phyloP scores from a whole-genome alignment of 2,888 invertebrate genomes.

The Choristoneura rosaceana region DNA sequence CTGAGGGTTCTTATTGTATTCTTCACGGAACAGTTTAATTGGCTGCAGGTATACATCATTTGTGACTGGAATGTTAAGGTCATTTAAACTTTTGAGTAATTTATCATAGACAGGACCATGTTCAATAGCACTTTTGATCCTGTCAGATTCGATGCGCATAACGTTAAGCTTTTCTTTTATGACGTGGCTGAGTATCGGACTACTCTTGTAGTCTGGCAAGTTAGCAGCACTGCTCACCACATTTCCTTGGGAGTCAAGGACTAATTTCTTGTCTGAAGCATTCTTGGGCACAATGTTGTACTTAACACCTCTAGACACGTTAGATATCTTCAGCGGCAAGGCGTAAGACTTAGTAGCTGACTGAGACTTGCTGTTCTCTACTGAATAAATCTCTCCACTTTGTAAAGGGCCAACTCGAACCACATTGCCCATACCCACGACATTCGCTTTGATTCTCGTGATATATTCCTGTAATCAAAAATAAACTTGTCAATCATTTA shows the following conservation, averaged over 20 bases:
- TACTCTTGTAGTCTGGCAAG: conserved; percentile 78
- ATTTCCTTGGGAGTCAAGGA: conserved; percentile 78
- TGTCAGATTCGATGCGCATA: conserved; percentile 83
- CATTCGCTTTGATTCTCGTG: conserved; percentile 87
- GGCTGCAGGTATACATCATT: conserved; percentile 85
- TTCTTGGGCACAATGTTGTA: conserved; percentile 82
- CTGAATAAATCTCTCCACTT: conserved; percentile 76
- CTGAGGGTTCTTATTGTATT: conserved; percentile 82
- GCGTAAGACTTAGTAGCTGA: conserved; percentile 77
- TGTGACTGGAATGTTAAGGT: conserved; percentile 79
- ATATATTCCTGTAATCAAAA: conserved; percentile 75
- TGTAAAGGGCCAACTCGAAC: conserved; percentile 85
- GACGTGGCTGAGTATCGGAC: conserved; percentile 76
- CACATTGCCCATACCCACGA: conserved; percentile 90
- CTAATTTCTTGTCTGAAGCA: conserved; percentile 80
- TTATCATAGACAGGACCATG: conserved; percentile 87
- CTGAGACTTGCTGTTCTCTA: conserved; percentile 76
- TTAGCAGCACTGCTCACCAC: conserved; percentile 81
- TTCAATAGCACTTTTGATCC: conserved; percentile 86
- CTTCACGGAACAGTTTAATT: conserved; percentile 83
- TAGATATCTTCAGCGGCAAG: conserved; percentile 79
- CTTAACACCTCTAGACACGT: conserved; percentile 77
- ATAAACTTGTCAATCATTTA: neutral
- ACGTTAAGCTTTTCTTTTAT: conserved; percentile 82
- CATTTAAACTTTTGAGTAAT: conserved; percentile 81